Evolutionary conservation across 2,888 invertebrate species (phyloP), one percentile per base, ranked within the genome.

Genomic region (Amaurobius ferox): DNA sequence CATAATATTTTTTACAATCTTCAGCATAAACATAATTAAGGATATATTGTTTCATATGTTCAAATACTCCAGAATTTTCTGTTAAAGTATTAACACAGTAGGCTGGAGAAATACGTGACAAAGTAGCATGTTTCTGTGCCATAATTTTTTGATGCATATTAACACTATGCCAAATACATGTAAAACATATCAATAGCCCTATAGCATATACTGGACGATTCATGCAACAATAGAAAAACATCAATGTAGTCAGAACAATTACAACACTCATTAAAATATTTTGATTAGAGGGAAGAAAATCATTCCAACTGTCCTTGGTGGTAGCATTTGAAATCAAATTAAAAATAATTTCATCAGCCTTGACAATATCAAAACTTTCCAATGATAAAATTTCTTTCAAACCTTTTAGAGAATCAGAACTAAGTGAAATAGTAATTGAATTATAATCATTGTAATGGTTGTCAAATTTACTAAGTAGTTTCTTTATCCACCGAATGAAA

Each of bases 1-100:
- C 72, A 35, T 80, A 80, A 62, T 80, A 86, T 26, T 79, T 80
- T 35, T 32, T 23, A 39, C 86, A 86, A 19, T 80, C 76, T 68
- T 72, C 44, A 16, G 9, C 61, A 6, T 16, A 29, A 19, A 74
- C 71, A 23, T 32, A 40, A 9, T 76, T 62, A 68, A 39, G 66
- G 11, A 86, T 16, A 74, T 68, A 79, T 11, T 64, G 40, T 29
- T 62, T 32, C 23, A 79, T 7, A 74, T 73, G 67, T 29, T 67
- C 79, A n/a, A 67, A n/a, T 7, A 86, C 19, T 32, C 73, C 62
- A 28, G 61, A 79, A 11, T 86, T 70, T 23, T 55, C 3, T 23
- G 2, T 3, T n/a, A 55, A 16, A 64, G 40, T 39, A 16, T 62
- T 78, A 11, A 26, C 29, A 66, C 86, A 86, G 11, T 76, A 39